Conservation (phyloP, 2,113 vertebrate genomes). For the Elephantulus edwardii region DNA sequence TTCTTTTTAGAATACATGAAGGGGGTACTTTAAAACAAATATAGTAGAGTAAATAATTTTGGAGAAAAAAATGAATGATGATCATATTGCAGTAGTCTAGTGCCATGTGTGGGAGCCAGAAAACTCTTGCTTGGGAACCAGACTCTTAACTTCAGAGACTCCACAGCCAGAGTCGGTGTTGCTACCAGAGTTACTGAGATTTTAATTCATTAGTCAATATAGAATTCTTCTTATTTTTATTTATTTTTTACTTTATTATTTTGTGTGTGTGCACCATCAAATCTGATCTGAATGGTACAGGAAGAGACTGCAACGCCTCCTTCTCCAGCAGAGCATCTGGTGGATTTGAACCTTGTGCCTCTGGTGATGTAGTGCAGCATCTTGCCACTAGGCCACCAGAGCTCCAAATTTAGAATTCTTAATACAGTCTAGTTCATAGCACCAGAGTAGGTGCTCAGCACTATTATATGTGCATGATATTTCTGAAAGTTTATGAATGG, state of each 20-base stretch:
- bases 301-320: no score
- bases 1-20: not conserved
- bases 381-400: no score
- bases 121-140: not conserved
- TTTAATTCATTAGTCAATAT: not conserved
- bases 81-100: not conserved
- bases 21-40: constrained; percentile 5
- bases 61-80: not conserved
- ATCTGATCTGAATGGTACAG: no score
- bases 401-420: not conserved
- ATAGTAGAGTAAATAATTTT: not conserved
- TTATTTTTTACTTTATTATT: no score
- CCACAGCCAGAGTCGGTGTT: not conserved
- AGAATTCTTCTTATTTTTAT: no score
- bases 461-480: not conserved
- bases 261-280: no score
- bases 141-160: not conserved
- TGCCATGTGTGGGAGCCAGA: not conserved
- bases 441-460: not conserved
- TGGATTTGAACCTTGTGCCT: no score
- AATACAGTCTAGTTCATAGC: not conserved
- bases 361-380: no score
- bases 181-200: not conserved
- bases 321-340: no score
- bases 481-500: not conserved